Conservation (phyloP, 2,888 invertebrate genomes). For the Carterocephalus palaemon region DNA sequence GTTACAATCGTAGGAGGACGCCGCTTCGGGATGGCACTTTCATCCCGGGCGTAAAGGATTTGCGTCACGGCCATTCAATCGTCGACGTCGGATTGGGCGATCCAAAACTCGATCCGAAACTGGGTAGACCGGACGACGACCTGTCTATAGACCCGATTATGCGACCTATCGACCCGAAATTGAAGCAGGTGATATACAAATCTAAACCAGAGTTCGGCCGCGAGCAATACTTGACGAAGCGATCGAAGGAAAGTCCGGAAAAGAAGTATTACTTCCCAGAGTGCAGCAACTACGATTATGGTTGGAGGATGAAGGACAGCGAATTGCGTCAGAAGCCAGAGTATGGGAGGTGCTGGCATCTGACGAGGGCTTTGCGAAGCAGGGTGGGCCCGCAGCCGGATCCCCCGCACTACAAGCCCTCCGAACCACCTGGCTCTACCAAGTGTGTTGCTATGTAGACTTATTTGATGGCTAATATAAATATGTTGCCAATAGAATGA, state of each 20-base stretch:
- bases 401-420: conserved; percentile 44
- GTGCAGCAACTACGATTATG: conserved; percentile 44
- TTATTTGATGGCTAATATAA: not conserved
- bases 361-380: conserved; percentile 40
- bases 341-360: conserved; percentile 44
- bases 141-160: conserved; percentile 44
- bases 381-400: conserved; percentile 50
- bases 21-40: conserved; percentile 42
- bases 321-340: conserved; percentile 32
- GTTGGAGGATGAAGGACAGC: conserved; percentile 50
- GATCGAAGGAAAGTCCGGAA: conserved; percentile 42
- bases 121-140: conserved; percentile 41
- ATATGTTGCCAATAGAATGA: no score
- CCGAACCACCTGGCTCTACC: conserved; percentile 35
- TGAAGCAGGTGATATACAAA: conserved; percentile 42
- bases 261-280: conserved; percentile 50
- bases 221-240: conserved; percentile 39
- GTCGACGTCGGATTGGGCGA: conserved; percentile 46
- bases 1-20: conserved; percentile 38
- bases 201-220: conserved; percentile 44
- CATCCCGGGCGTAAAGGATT: conserved; percentile 41
- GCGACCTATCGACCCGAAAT: conserved; percentile 45
- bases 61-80: conserved; percentile 44
- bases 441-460: conserved; percentile 36
- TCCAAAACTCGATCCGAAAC: conserved; percentile 43